A percentile compares a stretch with the other conserved stretches of the same genome.
These are phyloP conservation scores for Mareca penelope DNA, from an alignment of 2,797 vertebrate genomes.

Conservation along the genomic window DNA sequence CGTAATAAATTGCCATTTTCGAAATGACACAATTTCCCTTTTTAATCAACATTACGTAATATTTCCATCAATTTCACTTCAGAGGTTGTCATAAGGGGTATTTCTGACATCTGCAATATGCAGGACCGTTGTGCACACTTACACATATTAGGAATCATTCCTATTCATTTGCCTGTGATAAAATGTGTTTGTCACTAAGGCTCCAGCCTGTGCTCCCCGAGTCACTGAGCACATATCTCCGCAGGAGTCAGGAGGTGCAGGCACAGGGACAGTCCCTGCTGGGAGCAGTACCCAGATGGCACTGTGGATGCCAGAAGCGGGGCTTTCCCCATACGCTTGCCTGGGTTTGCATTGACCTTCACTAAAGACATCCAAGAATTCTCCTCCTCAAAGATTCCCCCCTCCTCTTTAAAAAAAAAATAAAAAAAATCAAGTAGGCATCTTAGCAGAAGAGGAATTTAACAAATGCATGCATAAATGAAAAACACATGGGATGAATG, in stretches of 20 bases:
- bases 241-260: background rate
- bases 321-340: background rate
- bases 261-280: background rate
- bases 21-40: background rate
- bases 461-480: background rate
- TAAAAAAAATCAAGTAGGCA: background rate
- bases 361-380: background rate
- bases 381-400: background rate
- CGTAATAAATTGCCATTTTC: background rate
- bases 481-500: background rate
- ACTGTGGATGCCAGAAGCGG: background rate
- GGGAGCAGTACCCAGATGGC: fast-evolving
- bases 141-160: background rate
- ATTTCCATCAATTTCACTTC: background rate
- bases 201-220: background rate
- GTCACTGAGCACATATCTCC: background rate
- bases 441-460: background rate
- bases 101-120: background rate
- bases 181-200: background rate
- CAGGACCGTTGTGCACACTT: background rate
- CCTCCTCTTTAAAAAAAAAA: background rate
- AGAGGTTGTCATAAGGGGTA: background rate
- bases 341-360: background rate
- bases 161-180: background rate
- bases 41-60: background rate